Percentiles rank a stretch among this genome's conserved stretches.
These are phyloP conservation scores for Crocodylus rhombifer DNA, from an alignment of 2,797 vertebrate species.

Conservation along the genomic window DNA sequence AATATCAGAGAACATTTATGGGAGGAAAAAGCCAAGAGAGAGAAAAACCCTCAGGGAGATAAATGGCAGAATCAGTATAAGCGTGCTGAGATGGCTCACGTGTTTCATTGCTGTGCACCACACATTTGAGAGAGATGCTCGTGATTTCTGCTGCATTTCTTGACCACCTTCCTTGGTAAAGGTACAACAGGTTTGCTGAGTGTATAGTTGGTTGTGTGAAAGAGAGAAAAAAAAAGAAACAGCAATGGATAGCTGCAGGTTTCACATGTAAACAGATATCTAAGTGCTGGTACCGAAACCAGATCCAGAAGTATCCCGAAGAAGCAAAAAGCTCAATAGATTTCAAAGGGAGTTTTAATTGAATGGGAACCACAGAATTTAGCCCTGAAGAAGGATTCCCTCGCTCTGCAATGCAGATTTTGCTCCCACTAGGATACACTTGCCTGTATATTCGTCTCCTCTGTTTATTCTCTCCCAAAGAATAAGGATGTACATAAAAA, in stretches of 20 bases:
- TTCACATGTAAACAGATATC: background rate
- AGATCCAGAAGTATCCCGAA: background rate
- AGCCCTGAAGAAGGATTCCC: background rate
- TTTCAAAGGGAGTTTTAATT: background rate
- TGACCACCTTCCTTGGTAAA: background rate
- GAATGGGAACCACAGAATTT: fast-evolving
- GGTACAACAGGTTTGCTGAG: background rate
- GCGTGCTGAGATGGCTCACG: too few relatives aligned
- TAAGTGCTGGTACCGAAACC: background rate
- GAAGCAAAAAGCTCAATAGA: background rate
- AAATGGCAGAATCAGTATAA: background rate
- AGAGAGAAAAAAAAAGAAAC: background rate
- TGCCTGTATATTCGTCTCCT: background rate
- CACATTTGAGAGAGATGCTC: background rate
- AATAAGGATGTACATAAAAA: background rate
- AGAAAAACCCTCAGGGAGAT: background rate
- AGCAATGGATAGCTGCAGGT: background rate
- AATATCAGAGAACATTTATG: background rate
- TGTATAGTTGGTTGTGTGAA: background rate
- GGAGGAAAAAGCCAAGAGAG: background rate
- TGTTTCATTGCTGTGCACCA: too few relatives aligned
- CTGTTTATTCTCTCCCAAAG: background rate
- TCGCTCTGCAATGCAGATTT: background rate
- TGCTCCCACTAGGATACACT: background rate
- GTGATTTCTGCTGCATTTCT: background rate